Evolutionary conservation across 2,888 invertebrate species (phyloP).

Genomic region (Apodemia zela): DNA sequence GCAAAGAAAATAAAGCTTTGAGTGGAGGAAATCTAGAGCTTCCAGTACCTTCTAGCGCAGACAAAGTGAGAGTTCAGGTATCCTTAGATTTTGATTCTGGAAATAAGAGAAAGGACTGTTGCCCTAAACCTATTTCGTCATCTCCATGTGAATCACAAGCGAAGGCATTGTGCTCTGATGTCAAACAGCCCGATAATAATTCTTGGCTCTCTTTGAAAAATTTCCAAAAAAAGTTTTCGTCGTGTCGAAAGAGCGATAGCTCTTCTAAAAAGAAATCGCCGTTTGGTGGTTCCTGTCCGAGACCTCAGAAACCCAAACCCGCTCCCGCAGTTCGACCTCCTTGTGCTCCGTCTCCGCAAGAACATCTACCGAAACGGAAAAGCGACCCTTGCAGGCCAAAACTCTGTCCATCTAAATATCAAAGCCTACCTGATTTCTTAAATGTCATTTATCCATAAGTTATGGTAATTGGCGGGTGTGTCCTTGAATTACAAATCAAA

Average conservation of each 20-base stretch:
- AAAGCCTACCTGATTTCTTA: not conserved
- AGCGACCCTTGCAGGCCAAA: conserved; percentile 1
- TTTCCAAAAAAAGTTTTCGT: conserved; percentile 25
- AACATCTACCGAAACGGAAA: not conserved
- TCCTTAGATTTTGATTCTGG: conserved; percentile 25
- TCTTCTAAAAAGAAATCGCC: not conserved
- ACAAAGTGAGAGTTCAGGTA: conserved; percentile 30
- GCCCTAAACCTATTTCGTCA: not conserved
- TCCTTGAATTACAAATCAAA: not conserved
- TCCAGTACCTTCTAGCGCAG: conserved; percentile 36
- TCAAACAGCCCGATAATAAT: conserved; percentile 13
- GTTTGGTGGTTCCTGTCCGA: not conserved
- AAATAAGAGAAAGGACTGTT: not conserved
- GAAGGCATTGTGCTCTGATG: not conserved
- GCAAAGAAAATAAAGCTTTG: conserved; percentile 19
- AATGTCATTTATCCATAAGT: not conserved
- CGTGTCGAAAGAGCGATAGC: conserved; percentile 14
- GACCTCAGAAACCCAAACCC: not conserved
- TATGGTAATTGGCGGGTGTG: not conserved
- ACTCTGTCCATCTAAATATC: not conserved
- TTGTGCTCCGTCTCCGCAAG: not conserved
- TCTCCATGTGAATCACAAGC: not conserved
- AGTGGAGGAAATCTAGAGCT: conserved; percentile 34
- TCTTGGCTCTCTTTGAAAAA: conserved; percentile 27
- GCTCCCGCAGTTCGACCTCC: not conserved